These are phyloP conservation scores for Casuarius casuarius DNA, from an alignment of 2,113 vertebrate genomes.

Conservation along the genomic window DNA sequence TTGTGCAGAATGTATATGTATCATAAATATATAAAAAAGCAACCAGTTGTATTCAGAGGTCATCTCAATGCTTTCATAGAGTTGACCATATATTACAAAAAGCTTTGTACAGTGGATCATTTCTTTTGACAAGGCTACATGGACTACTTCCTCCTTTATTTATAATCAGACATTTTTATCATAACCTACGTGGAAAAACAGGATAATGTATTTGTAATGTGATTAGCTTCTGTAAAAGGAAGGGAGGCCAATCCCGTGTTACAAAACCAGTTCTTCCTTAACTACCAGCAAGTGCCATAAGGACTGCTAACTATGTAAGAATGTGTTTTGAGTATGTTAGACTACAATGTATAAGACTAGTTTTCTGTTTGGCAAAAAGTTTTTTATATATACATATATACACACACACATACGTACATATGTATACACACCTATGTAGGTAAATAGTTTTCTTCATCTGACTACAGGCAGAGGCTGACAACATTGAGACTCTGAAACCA, in stretches of 20 bases:
- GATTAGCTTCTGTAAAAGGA: not conserved
- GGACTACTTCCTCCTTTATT: not conserved
- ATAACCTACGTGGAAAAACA: not conserved
- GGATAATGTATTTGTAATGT: not conserved
- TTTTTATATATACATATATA: not conserved
- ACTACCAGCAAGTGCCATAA: not conserved
- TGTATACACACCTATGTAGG: fast-evolving
- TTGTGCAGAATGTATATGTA: not conserved
- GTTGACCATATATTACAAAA: not conserved
- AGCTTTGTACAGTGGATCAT: not conserved
- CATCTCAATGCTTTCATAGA: not conserved
- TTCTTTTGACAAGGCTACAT: not conserved
- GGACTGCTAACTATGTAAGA: not conserved
- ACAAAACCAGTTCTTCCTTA: not conserved
- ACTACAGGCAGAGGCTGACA: constrained; percentile 78
- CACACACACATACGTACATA: too few relatives aligned
- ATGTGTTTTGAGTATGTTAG: not conserved
- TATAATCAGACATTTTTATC: not conserved
- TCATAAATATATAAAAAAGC: not conserved
- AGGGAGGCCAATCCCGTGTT: not conserved
- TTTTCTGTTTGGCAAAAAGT: not conserved
- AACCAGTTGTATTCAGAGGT: not conserved
- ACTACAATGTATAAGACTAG: not conserved
- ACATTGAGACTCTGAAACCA: constrained; percentile 49
- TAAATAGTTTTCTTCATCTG: not conserved